Evolutionary conservation across 1,140 invertebrate species (phyloP), one percentile per base, ranked within the genome.

Genomic region (Matsumurasca onukii): DNA sequence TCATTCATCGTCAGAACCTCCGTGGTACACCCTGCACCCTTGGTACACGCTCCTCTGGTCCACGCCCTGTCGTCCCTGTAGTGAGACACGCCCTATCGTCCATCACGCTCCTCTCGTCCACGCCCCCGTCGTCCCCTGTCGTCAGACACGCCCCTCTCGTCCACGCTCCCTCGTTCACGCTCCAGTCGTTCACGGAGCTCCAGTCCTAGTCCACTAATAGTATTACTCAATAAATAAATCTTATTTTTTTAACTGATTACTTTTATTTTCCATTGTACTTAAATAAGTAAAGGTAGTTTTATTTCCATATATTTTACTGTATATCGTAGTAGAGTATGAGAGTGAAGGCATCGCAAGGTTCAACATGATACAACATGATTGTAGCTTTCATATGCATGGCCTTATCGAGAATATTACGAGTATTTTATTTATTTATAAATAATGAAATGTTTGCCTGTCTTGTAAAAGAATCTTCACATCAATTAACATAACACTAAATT

Each of bases 121-220:
- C 15, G 39, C 30, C 27, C 27, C 9, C 0, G 34, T 39, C 5
- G 34, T 39, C 34, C 34, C 45, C 51, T 12, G 51, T 64, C 13
- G 20, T 57, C 29, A 52, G 31, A 3, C 25, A 25, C 31, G 49
- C 49, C 49, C 49, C 49, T 22, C 12, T 52, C 49, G 49, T 52
- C 12, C 49, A 52, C 20, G 49, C 49, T 22, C 49, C 49, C 20
- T 59, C 3, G 25, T 59, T 5, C 25, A 13, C 25, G 55, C 22
- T 59, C 25, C 55, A 22, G 25, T 59, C 3, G 22, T 59, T 2
- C 25, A 59, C 24, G 2, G 3, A 12, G 31, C 39, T 25, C 65
- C 65, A 9, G 52, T 57, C 55, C 55, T 59, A 59, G 55, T 59
- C 22, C 55, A 59, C n/a, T 59, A 59, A 59, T 2, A 5, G 5